Base-by-base conservation (phyloP, 1,140 invertebrate species). In the Caenorhabditis briggsae region DNA sequence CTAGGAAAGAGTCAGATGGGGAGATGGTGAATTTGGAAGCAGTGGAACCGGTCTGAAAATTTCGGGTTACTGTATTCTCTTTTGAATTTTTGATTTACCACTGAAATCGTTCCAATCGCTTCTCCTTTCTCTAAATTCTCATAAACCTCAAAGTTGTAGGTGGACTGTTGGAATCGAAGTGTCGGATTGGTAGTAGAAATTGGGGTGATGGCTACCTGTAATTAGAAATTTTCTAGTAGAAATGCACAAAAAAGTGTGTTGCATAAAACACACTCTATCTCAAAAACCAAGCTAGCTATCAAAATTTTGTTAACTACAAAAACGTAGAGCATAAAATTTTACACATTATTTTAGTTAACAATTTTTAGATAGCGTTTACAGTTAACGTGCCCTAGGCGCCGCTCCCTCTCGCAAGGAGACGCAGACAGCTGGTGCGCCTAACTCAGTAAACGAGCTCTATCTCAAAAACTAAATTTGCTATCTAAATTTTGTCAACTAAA, bases 61-160 rank as follows among this genome's bases (percentile, higher is more conserved):
- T 8, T 64, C 20, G 33, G 33, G 33, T 33, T 33, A 33, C 33
- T 33, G 33, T 33, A 33, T 33, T 33, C 3, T 33, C 33, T 33
- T 33, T n/a, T n/a, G n/a, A n/a, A 3, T 1, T 33, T 33, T 33
- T 33, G 33, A 33, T 61, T 25, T 46, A 50, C 7, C 9, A 78
- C 70, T 78, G 70, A 78, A 50, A 78, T 78, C 2, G 70, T 78
- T 50, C 70, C 70, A 43, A 78, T 53, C 3, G 70, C 43, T 50
- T 78, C 70, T 78, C 70, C 70, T 50, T 78, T 33, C 8, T 11
- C 46, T 18, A 88, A 33, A 70, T 84, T 88, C 78, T 91, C 90
- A 20, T 82, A 82, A 6, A 88, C 83, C 78, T 88, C 88, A 2
- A 90, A 78, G 9, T 90, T 87, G 82, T 90, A 90, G 0, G 90